These are phyloP conservation scores for Chelonus formosanus DNA, from an alignment of 2,888 invertebrate genomes.

Conservation along the genomic window DNA sequence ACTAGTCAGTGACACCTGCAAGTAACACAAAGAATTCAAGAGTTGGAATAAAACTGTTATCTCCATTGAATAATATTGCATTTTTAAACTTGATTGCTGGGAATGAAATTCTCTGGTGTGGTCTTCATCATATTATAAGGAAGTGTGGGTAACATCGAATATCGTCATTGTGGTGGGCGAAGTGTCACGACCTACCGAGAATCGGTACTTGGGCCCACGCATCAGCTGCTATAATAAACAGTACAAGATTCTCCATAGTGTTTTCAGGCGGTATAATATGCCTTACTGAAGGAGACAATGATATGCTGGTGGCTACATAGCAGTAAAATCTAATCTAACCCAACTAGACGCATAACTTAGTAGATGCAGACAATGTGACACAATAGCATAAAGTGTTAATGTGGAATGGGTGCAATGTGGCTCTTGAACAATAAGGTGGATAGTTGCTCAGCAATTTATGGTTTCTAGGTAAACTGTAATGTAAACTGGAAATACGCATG, in stretches of 20 bases:
- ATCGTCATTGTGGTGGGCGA: slow-evolving; percentile 22
- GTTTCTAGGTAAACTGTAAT: no score
- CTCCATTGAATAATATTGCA: no score
- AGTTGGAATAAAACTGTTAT: no score
- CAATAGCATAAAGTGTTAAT: slow-evolving; percentile 34
- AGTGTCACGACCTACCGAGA: slow-evolving; percentile 24
- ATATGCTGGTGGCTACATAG: slow-evolving; percentile 34
- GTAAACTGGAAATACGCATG: no score
- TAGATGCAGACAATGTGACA: slow-evolving; percentile 46
- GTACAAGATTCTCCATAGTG: not conserved
- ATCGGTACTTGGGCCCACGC: slow-evolving; percentile 22
- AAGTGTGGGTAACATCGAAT: not conserved
- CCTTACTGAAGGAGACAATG: slow-evolving; percentile 7
- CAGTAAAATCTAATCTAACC: slow-evolving; percentile 49
- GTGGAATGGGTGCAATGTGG: no score
- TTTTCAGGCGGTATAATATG: no score
- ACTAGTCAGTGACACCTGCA: no score
- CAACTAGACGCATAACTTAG: slow-evolving; percentile 44
- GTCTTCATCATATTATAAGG: slow-evolving; percentile 12
- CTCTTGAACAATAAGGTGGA: no score
- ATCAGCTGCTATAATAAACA: slow-evolving; percentile 10
- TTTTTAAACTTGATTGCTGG: no score
- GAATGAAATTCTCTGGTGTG: slow-evolving; percentile 8
- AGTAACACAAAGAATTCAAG: no score
- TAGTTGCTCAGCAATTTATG: no score